Evolutionary conservation across 2,888 invertebrate species (phyloP), one percentile per base, ranked within the genome.

Genomic region (Digitonthophagus gazella): DNA sequence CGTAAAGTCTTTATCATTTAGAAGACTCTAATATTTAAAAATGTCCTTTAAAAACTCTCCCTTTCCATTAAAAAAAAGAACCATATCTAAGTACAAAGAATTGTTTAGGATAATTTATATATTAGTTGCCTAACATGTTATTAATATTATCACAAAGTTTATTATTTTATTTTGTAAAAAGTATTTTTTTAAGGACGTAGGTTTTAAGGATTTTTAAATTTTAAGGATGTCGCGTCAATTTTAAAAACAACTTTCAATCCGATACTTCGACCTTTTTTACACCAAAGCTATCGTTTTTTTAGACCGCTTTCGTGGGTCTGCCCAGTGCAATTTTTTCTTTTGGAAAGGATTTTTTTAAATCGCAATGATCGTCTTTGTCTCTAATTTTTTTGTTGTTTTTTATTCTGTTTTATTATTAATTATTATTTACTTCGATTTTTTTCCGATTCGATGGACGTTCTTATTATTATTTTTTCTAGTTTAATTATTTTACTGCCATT

Each of bases 81-180:
- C 61, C 70, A 70, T 65, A 67, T 68, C 69, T 65, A 67, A 73
- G 73, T 73, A 73, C 73, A 73, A 73, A 73, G 69, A 64, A 44
- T 61, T 61, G 66, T 71, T 67, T 72, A 71, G 55, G 28, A 44
- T 44, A 71, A 71, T 70, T 61, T 71, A 68, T 70, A 61, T 61
- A 61, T 61, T n/a, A 61, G 18, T 18, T 61, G 61, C 61, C n/a
- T 61, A 66, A 58, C 66, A 67, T 68, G 57, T 63, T 72, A 70
- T 71, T 68, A 70, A 66, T 66, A 44, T 69, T 67, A 69, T 58
- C 63, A 67, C 44, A 66, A 68, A 66, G 58, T 72, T 67, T 72
- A 68, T 70, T 71, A 68, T 72, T 68, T 69, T 69, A 65, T 67
- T 66, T 58, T 63, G 69, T 69, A 64, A 18, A 64, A 67, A 22